phyloP scores from a whole-genome alignment of 2,113 vertebrate genomes.

The Stomatorhinus ivindoensis region DNA sequence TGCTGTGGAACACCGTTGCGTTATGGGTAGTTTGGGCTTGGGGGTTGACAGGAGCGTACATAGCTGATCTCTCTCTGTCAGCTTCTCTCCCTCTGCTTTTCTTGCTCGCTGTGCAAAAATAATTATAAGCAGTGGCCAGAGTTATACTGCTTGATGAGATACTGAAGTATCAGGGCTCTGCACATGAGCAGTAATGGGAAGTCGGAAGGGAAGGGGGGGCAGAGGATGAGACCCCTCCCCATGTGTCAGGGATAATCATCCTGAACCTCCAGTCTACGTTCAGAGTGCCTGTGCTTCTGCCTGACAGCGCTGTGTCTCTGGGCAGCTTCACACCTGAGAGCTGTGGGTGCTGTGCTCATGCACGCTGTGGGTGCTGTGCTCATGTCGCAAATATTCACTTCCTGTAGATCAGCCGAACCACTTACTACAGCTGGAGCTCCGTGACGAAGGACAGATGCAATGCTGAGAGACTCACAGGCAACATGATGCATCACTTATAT shows the following conservation, averaged over 20 bases:
- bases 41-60: neutral
- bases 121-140: neutral
- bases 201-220: neutral
- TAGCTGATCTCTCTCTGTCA: neutral
- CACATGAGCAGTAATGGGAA: neutral
- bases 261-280: neutral
- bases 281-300: neutral
- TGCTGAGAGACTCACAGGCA: neutral
- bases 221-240: neutral
- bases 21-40: neutral
- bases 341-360: neutral
- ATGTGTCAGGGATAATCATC: neutral
- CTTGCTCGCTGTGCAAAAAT: neutral
- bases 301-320: neutral
- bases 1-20: neutral
- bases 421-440: neutral
- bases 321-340: neutral
- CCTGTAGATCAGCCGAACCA: conserved; percentile 15
- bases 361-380: neutral
- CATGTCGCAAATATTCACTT: conserved; percentile 18
- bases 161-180: neutral
- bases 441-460: neutral
- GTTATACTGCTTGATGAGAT: neutral
- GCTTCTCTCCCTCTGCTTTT: neutral
- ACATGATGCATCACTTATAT: neutral